Conservation (phyloP, 2,797 vertebrate species). For the Spizella passerina region DNA sequence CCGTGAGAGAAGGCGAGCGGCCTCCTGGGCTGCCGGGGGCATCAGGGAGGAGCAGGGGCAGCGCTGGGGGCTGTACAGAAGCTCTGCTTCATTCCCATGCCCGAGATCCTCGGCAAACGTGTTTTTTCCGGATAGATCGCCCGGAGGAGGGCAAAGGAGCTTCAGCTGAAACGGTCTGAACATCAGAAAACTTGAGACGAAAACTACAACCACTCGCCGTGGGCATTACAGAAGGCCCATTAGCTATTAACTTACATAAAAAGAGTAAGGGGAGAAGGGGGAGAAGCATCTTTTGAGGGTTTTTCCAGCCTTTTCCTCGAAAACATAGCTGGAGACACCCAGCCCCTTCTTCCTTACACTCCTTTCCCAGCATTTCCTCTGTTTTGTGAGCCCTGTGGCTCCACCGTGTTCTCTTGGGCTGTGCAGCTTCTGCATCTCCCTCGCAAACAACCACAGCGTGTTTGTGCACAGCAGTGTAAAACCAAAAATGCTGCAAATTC, state of each 20-base stretch:
- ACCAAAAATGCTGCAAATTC: not conserved
- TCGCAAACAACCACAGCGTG: fast-evolving
- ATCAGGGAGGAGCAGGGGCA: fast-evolving
- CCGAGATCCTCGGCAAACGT: fast-evolving
- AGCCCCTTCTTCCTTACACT: fast-evolving
- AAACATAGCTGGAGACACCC: fast-evolving
- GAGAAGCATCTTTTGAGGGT: not conserved
- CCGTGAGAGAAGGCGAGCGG: fast-evolving
- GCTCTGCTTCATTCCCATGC: fast-evolving
- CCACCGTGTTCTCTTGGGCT: fast-evolving
- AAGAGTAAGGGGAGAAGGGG: no score
- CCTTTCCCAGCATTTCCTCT: not conserved
- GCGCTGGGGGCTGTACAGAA: fast-evolving
- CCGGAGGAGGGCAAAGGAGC: fast-evolving
- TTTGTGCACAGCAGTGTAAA: not conserved
- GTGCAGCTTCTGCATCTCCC: not conserved
- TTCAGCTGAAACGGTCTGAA: not conserved
- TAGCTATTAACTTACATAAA: no score
- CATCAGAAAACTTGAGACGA: fast-evolving
- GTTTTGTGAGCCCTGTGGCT: fast-evolving
- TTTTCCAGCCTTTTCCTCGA: not conserved
- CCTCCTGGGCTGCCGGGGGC: fast-evolving
- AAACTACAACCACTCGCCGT: fast-evolving
- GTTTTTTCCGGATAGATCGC: fast-evolving
- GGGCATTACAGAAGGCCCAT: not conserved